A percentile compares a stretch with the other conserved stretches of the same genome.
Conservation (phyloP, 2,888 invertebrate genomes). For the Meghimatium bilineatum region DNA sequence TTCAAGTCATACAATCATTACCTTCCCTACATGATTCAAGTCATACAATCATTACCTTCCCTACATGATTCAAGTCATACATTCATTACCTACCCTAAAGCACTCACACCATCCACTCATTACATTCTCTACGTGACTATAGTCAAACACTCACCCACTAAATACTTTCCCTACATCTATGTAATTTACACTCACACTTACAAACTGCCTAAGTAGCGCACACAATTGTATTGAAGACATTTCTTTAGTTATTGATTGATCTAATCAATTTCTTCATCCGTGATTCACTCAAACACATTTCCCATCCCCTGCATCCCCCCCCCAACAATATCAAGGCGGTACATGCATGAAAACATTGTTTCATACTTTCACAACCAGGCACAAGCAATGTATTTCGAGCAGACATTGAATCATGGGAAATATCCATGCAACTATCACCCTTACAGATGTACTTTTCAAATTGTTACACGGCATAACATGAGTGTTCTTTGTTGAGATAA, state of each 20-base stretch:
- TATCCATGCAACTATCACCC: not conserved
- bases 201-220: too few relatives aligned
- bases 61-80: too few relatives aligned
- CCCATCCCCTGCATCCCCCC: too few relatives aligned
- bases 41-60: not conserved
- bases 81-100: too few relatives aligned
- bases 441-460: not conserved
- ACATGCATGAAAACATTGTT: not conserved
- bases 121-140: too few relatives aligned
- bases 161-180: not conserved
- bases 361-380: not conserved
- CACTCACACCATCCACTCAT: too few relatives aligned
- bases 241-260: too few relatives aligned
- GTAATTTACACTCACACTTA: too few relatives aligned
- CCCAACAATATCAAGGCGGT: not conserved
- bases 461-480: not conserved
- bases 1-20: too few relatives aligned
- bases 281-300: conserved; percentile 16
- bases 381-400: not conserved
- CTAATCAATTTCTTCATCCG: conserved; percentile 14
- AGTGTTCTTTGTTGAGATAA: too few relatives aligned
- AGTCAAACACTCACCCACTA: too few relatives aligned
- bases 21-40: not conserved
- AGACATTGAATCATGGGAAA: not conserved
- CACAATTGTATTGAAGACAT: too few relatives aligned